phyloP scores from a whole-genome alignment of 2,888 invertebrate species.

The Corbicula japonica region DNA sequence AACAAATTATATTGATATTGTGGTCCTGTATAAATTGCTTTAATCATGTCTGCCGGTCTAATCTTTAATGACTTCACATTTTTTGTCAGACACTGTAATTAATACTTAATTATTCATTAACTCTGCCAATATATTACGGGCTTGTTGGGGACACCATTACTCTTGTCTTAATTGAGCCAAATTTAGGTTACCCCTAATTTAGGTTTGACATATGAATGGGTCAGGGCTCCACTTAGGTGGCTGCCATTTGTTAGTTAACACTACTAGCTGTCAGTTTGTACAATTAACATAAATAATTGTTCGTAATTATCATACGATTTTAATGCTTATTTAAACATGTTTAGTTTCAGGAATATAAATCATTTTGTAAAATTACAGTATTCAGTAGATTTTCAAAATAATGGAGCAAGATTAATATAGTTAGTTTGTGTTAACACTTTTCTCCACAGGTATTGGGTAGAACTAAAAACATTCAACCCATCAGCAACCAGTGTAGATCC shows the following conservation, averaged over 20 bases:
- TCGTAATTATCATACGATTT: not conserved
- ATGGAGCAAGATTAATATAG: no score
- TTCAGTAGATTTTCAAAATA: no score
- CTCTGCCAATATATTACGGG: not conserved
- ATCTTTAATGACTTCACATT: not conserved
- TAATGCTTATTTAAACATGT: no score
- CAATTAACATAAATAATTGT: not conserved
- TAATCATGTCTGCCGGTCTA: not conserved
- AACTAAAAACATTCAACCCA: no score
- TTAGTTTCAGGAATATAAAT: no score
- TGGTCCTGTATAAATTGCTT: not conserved
- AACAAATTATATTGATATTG: not conserved
- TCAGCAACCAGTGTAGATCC: no score
- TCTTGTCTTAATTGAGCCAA: not conserved
- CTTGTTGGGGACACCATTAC: not conserved
- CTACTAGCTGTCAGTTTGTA: not conserved
- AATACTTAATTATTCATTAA: slow-evolving; percentile 7
- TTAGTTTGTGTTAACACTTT: no score
- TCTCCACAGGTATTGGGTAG: no score
- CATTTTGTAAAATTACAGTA: no score
- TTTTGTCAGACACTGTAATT: not conserved
- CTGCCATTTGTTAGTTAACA: not conserved
- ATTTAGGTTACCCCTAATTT: not conserved
- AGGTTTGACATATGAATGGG: no score
- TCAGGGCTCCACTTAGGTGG: not conserved